phyloP scores from a whole-genome alignment of 2,888 invertebrate genomes.

The Stegophylla sp. region DNA sequence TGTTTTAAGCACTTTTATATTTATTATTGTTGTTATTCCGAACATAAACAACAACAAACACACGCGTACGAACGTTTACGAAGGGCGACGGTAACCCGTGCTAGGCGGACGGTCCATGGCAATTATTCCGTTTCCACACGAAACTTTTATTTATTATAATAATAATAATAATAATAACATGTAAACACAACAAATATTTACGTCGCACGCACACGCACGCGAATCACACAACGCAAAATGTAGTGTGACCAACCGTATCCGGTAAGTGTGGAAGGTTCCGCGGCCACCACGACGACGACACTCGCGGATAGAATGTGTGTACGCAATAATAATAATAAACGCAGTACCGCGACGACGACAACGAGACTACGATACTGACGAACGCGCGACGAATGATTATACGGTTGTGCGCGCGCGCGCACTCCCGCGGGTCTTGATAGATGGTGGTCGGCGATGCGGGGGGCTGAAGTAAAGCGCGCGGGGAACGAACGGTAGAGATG shows the following conservation, averaged over 20 bases:
- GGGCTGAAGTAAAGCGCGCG: too few relatives aligned
- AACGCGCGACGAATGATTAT: too few relatives aligned
- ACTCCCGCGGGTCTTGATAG: too few relatives aligned
- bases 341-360: not conserved
- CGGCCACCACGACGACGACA: constrained; percentile 29
- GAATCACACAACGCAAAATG: constrained; percentile 47
- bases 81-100: constrained; percentile 5
- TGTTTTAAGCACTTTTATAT: too few relatives aligned
- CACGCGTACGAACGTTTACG: not conserved
- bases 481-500: too few relatives aligned
- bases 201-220: constrained; percentile 50
- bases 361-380: not conserved
- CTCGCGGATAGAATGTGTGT: constrained; percentile 30
- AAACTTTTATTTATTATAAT: not conserved
- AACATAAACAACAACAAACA: not conserved
- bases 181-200: constrained; percentile 59
- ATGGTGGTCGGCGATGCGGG: too few relatives aligned
- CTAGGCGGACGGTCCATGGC: constrained; percentile 37
- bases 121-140: constrained; percentile 28
- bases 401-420: too few relatives aligned
- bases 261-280: not conserved
- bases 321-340: not conserved
- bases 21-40: too few relatives aligned
- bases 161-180: constrained; percentile 43
- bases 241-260: constrained; percentile 54